Evolutionary conservation across 2,113 vertebrate species (phyloP), one percentile per base, ranked within the genome.

Genomic region (Heloderma charlesbogerti): DNA sequence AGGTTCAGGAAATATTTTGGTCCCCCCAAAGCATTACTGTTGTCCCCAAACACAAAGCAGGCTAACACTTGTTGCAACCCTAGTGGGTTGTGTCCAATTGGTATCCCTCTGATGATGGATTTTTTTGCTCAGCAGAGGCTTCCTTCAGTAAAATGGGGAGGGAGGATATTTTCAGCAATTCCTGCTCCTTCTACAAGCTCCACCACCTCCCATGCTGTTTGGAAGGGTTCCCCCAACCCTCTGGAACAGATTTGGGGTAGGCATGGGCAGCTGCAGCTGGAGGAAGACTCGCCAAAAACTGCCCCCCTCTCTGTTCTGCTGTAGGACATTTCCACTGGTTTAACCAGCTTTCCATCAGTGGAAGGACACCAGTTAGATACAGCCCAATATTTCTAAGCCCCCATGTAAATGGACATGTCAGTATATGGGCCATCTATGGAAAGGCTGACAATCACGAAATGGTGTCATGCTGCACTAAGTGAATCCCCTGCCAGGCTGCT

Each of bases 401-500:
- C 92, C 79, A 69, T 0, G 72, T 84, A 93, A 95, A 95, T 87
- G 91, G 94, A 94, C 93, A 92, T 89, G 91, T 95, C 78, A 84
- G 90, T 92, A 90, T 91, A 90, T 40, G 60, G 92, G 75, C 88
- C 90, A 89, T 94, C 89, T 78, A 88, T 84, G 87, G 94, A 89
- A 93, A 94, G 96, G 92, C 93, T 93, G 94, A 94, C 93, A 93
- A 78, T 89, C 94, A 85, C 63, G 79, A 91, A 95, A 94, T 60
- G 87, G 92, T 94, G 80, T 92, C 86, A 16, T 34, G 92, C 94
- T 93, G 95, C 90, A 95, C 43, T 82, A 93, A 89, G 89, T 51
- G 78, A 94, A 95, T 88, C 94, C 91, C 95, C 93, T 95, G 94
- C 94, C 95, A 91, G 94, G 67, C 12, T 94, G 94, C 91, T 92